Conservation (phyloP, 2,888 invertebrate genomes). For the Alentia gelatinosa region DNA sequence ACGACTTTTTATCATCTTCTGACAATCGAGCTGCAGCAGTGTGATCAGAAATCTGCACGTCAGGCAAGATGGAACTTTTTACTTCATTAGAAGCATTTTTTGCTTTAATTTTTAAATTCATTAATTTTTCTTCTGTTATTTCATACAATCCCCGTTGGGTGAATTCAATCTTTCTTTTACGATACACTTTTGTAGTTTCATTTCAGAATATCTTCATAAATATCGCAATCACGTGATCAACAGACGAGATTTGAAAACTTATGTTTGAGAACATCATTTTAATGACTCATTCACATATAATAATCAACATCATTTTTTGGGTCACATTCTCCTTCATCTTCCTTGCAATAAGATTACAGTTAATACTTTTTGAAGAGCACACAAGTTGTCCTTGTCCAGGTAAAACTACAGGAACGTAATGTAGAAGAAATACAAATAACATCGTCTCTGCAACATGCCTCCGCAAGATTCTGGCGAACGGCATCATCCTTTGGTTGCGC, state of each 20-base stretch:
- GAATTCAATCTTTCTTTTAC: no score
- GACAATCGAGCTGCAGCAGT: no score
- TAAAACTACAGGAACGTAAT: not conserved
- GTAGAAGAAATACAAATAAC: not conserved
- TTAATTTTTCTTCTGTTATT: no score
- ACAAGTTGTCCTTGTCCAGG: not conserved
- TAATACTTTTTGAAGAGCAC: constrained; percentile 25
- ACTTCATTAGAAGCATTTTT: not conserved
- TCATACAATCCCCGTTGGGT: not conserved
- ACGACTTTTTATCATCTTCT: no score
- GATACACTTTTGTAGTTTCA: no score
- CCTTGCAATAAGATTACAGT: not conserved
- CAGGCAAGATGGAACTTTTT: not conserved
- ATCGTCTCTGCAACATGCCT: not conserved
- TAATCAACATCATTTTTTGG: not conserved
- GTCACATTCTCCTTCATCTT: not conserved
- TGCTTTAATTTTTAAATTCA: not conserved
- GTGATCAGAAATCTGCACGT: no score
- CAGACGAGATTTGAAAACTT: not conserved
- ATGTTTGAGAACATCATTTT: constrained; percentile 3
- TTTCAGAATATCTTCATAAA: no score
- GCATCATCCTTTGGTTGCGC: no score
- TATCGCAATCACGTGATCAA: no score
- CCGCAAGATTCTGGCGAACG: no score
- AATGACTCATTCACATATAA: not conserved